A percentile compares a stretch with the other conserved stretches of the same genome.
Conservation (phyloP, 2,113 vertebrate species). For the Hymenochirus boettgeri region DNA sequence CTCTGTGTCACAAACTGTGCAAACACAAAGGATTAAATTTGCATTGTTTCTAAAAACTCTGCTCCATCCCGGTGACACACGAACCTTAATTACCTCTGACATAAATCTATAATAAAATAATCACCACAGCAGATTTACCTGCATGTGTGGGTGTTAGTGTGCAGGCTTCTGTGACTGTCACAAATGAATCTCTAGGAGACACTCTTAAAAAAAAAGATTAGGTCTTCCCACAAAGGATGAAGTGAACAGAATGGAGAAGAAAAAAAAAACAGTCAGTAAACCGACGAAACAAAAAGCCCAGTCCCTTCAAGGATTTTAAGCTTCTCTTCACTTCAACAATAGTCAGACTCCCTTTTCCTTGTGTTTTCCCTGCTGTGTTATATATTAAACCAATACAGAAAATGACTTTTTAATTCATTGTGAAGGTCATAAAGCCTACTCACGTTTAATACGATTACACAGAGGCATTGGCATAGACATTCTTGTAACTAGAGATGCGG, state of each 20-base stretch:
- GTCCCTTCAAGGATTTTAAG: slow-evolving; percentile 12
- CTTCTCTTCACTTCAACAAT: slow-evolving; percentile 11
- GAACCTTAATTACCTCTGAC: slow-evolving; percentile 88
- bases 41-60: slow-evolving; percentile 63
- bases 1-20: slow-evolving; percentile 54
- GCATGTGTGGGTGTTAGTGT: slow-evolving; percentile 60
- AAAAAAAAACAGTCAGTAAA: slow-evolving; percentile 30
- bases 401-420: slow-evolving; percentile 20
- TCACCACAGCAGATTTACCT: slow-evolving; percentile 78
- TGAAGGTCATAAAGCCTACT: slow-evolving; percentile 14
- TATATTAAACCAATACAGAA: slow-evolving; percentile 15
- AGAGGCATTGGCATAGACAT: not conserved
- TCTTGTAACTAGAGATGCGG: not conserved
- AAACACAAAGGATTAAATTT: slow-evolving; percentile 55
- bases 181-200: slow-evolving; percentile 76
- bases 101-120: slow-evolving; percentile 95
- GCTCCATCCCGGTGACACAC: slow-evolving; percentile 67
- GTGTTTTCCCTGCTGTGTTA: slow-evolving; percentile 19
- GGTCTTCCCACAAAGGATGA: slow-evolving; percentile 44
- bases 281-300: slow-evolving; percentile 18
- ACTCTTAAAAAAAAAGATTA: slow-evolving; percentile 58
- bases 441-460: slow-evolving; percentile 6
- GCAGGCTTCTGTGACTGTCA: slow-evolving; percentile 66
- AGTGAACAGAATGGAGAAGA: slow-evolving; percentile 39
- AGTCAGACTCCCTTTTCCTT: not conserved